Evolutionary conservation across 2,888 invertebrate genomes (phyloP).

Genomic region (Drosophila birchii): DNA sequence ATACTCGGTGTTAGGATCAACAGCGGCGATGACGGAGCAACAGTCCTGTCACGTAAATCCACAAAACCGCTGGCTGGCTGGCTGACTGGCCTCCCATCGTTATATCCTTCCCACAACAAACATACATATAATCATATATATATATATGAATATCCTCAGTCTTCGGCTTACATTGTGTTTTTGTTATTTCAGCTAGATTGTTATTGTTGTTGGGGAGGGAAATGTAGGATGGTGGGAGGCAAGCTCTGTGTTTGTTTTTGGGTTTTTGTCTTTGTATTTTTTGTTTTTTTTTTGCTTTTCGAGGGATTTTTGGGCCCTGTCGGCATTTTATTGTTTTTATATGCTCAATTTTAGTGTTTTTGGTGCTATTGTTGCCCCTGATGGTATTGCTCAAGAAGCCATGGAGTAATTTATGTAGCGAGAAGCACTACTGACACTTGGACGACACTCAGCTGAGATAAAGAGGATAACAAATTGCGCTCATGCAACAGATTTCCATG

Average conservation of each 20-base stretch:
- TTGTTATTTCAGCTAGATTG: constrained; percentile 17
- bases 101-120: constrained; percentile 2
- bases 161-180: constrained; percentile 17
- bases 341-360: constrained; percentile 39
- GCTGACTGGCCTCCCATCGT: constrained; percentile 5
- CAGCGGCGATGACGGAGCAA: constrained; percentile 25
- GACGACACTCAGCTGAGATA: constrained; percentile 80
- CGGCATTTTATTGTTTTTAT: constrained; percentile 48
- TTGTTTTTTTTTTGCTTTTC: constrained; percentile 40
- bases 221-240: background rate
- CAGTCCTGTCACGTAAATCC: constrained; percentile 48
- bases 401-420: constrained; percentile 75
- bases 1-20: constrained; percentile 8
- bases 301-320: background rate
- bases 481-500: constrained; percentile 79
- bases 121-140: background rate
- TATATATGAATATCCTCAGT: background rate
- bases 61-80: constrained; percentile 21
- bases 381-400: constrained; percentile 59
- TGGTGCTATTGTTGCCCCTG: constrained; percentile 34
- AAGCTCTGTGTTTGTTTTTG: constrained; percentile 14
- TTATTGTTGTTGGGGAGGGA: constrained; percentile 15
- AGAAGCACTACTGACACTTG: constrained; percentile 73
- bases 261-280: constrained; percentile 36
- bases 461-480: constrained; percentile 80